These are phyloP conservation scores for Myotis brandtii DNA, from an alignment of 2,113 vertebrate genomes.

Conservation along the genomic window DNA sequence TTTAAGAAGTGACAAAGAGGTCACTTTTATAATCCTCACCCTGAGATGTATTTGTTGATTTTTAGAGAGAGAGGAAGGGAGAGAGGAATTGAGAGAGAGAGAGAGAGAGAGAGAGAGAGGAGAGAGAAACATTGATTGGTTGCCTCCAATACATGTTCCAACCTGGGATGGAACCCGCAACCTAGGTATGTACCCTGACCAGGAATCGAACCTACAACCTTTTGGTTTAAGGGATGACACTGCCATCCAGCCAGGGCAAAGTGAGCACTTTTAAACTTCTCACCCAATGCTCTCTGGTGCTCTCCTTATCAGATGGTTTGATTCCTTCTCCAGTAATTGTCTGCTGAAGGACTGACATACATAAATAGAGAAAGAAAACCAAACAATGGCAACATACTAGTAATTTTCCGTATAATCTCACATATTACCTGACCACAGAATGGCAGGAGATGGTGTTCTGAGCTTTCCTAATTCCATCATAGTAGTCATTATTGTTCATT, in stretches of 20 bases:
- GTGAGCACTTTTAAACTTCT: not conserved
- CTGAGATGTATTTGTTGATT: too few species aligned
- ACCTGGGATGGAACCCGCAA: too few species aligned
- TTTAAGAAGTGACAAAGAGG: not conserved
- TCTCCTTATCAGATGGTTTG: not conserved
- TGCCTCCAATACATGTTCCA: too few species aligned
- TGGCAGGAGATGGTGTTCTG: not conserved
- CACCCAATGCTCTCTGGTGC: not conserved
- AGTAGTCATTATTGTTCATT: not conserved
- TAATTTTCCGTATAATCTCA: not conserved
- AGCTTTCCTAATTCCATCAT: not conserved
- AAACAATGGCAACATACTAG: not conserved
- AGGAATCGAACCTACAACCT: too few species aligned
- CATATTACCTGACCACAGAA: not conserved
- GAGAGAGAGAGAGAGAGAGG: too few species aligned
- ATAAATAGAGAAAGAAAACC: not conserved
- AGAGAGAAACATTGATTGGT: too few species aligned
- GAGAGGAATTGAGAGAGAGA: too few species aligned
- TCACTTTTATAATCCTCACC: not conserved
- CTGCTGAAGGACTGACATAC: not conserved
- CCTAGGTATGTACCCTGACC: too few species aligned
- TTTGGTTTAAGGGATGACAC: too few species aligned
- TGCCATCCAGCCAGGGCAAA: not conserved
- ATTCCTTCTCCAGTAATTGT: not conserved
- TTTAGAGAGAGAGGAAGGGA: too few species aligned